Conservation (phyloP, 2,113 vertebrate species). For the Ictalurus furcatus region DNA sequence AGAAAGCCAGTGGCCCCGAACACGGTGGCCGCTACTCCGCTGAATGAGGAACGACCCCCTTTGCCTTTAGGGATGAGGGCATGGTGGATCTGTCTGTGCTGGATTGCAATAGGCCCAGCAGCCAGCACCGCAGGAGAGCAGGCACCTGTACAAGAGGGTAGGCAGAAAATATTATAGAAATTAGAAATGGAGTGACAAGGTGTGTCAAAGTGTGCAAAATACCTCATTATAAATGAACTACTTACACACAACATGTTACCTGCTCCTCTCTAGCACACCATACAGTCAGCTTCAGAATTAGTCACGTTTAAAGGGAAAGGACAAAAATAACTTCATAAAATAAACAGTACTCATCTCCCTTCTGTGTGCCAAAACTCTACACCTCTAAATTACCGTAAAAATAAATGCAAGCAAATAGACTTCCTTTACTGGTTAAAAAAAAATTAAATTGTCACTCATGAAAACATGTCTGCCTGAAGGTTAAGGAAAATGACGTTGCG, state of each 20-base stretch:
- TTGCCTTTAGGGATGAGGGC: conserved; percentile 83
- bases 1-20: conserved; percentile 95
- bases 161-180: not conserved
- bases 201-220: not conserved
- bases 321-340: not conserved
- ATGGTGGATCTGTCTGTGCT: conserved; percentile 82
- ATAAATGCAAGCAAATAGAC: not conserved
- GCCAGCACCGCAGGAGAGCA: conserved; percentile 67
- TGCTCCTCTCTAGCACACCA: not conserved
- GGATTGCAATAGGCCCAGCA: conserved; percentile 61
- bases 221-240: not conserved
- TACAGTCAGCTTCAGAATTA: not conserved
- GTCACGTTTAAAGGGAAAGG: not conserved
- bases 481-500: not conserved
- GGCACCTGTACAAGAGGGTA: conserved; percentile 66
- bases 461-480: not conserved
- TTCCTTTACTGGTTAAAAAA: not conserved
- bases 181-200: not conserved
- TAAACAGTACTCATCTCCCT: not conserved
- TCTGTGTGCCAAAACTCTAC: not conserved
- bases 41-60: conserved; percentile 89
- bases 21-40: conserved; percentile 91
- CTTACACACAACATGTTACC: not conserved
- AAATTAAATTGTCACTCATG: no score
- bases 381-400: no score